Evolutionary conservation across 2,888 invertebrate species (phyloP).

Genomic region (Hyalella azteca): DNA sequence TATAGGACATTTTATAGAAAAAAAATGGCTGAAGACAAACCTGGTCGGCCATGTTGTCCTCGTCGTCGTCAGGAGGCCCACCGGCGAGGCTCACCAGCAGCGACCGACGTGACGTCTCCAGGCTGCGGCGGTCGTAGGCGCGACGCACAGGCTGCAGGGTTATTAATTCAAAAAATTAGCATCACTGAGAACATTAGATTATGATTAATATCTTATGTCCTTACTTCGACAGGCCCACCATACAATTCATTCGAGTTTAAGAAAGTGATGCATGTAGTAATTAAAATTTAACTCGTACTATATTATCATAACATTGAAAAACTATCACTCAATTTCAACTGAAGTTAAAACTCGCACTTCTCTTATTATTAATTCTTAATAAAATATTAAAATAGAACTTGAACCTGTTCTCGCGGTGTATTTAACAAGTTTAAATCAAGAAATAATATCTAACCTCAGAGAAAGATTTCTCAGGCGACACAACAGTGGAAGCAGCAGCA

Average conservation of each 20-base stretch:
- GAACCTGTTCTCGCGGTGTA: too few species aligned
- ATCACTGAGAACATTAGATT: too few species aligned
- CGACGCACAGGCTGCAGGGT: conserved; percentile 16
- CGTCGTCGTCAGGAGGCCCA: conserved; percentile 25
- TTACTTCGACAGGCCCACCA: too few species aligned
- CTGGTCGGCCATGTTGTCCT: conserved; percentile 23
- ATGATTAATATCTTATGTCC: too few species aligned
- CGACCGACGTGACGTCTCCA: conserved; percentile 9
- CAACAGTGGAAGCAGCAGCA: not conserved
- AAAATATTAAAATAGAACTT: too few species aligned
- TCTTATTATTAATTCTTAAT: too few species aligned
- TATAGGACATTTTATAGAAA: too few species aligned
- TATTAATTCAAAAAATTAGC: not conserved
- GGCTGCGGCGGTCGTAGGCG: conserved; percentile 21
- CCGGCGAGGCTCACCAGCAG: conserved; percentile 15
- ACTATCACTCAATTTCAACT: not conserved
- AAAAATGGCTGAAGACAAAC: not conserved
- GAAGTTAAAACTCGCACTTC: too few species aligned
- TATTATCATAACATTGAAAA: not conserved
- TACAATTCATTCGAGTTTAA: not conserved
- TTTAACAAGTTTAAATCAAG: too few species aligned
- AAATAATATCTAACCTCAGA: conserved; percentile 18
- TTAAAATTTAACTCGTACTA: not conserved
- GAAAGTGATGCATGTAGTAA: not conserved
- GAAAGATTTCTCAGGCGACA: conserved; percentile 18